Evolutionary conservation across 2,888 invertebrate genomes (phyloP).

Genomic region (Platycheirus albimanus): DNA sequence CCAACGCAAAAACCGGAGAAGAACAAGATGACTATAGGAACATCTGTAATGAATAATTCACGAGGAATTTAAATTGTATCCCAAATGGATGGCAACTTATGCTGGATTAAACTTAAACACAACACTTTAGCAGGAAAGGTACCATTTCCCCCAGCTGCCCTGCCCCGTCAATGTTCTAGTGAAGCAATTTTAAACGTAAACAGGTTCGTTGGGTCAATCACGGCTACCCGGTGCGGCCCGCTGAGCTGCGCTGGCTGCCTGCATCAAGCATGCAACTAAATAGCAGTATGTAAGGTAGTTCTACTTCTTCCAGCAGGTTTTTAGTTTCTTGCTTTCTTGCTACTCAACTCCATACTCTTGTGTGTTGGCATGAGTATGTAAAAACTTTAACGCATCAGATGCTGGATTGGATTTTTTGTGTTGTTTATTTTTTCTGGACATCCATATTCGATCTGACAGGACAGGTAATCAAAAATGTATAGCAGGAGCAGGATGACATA

Average conservation of each 20-base stretch:
- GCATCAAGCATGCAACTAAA: no score
- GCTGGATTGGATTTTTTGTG: no score
- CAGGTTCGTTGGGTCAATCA: conserved; percentile 40
- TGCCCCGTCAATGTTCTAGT: not conserved
- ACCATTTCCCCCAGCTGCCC: conserved; percentile 39
- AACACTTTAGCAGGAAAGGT: conserved; percentile 56
- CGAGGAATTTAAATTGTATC: conserved; percentile 61
- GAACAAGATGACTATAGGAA: conserved; percentile 36
- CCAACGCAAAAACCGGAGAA: not conserved
- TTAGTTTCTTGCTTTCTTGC: no score
- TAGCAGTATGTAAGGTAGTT: no score
- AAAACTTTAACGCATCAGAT: conserved; percentile 39
- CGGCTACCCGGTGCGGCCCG: no score
- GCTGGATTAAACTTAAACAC: conserved; percentile 64
- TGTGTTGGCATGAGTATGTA: conserved; percentile 20
- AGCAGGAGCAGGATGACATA: conserved; percentile 32
- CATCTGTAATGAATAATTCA: conserved; percentile 70
- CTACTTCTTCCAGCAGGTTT: conserved; percentile 16
- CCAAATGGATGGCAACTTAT: conserved; percentile 62
- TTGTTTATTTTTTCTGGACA: not conserved
- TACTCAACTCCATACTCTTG: no score
- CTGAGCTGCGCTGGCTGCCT: no score
- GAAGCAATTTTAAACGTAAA: conserved; percentile 20
- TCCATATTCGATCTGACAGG: conserved; percentile 56
- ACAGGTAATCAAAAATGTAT: conserved; percentile 61